Evolutionary conservation across 2,888 invertebrate genomes (phyloP).

Genomic region (Melanotus villosus): DNA sequence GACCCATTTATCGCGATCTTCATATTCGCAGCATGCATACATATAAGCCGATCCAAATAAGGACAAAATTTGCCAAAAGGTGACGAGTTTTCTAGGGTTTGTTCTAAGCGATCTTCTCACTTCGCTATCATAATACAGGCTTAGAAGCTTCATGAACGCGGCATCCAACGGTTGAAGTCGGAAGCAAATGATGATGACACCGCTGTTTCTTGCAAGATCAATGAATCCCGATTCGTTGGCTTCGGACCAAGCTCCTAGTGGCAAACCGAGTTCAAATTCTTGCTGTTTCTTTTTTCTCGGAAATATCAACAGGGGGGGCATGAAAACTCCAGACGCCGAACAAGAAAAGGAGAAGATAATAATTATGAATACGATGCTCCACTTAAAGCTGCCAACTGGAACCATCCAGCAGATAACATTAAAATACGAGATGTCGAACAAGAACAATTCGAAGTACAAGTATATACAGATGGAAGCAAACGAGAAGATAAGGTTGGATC

Average conservation of each 20-base stretch:
- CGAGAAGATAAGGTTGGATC: too few relatives aligned
- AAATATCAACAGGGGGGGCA: constrained; percentile 28
- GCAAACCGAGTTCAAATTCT: constrained; percentile 36
- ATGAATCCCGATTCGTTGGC: constrained; percentile 17
- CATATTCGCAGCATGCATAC: background rate
- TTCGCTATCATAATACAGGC: background rate
- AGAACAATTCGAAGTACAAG: too few relatives aligned
- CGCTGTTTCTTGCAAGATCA: constrained; percentile 19
- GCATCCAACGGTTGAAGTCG: constrained; percentile 51
- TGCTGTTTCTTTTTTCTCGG: constrained; percentile 35
- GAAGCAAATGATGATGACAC: constrained; percentile 47
- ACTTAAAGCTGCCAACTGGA: too few relatives aligned
- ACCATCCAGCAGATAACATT: too few relatives aligned
- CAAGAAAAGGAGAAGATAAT: too few relatives aligned
- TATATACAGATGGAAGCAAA: too few relatives aligned
- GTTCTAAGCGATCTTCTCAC: background rate
- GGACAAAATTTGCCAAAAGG: constrained; percentile 3
- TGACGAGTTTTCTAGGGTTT: constrained; percentile 26
- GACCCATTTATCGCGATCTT: background rate
- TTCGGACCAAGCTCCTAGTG: constrained; percentile 34
- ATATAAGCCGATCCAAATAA: constrained; percentile 13
- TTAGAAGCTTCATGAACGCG: constrained; percentile 5
- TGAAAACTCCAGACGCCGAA: constrained; percentile 1
- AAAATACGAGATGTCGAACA: too few relatives aligned
- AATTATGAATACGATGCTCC: too few relatives aligned